Evolutionary conservation across 2,797 vertebrate species (phyloP).

Genomic region (Synaphobranchus kaupii): DNA sequence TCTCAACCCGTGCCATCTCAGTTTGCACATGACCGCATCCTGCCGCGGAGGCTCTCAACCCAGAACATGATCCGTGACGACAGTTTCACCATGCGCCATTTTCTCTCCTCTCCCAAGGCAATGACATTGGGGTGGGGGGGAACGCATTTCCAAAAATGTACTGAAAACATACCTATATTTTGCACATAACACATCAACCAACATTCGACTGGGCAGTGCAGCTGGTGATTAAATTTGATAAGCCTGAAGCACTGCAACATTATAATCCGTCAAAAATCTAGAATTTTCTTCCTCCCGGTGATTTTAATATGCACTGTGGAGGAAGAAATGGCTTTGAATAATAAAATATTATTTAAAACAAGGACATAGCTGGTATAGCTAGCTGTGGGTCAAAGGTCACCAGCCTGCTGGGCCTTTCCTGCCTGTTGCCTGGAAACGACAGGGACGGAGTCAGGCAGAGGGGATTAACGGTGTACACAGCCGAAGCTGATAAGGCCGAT

Average conservation of each 20-base stretch:
- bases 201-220: constrained; percentile 50
- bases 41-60: not conserved
- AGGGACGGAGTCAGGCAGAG: constrained; percentile 24
- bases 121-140: not conserved
- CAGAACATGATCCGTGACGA: not conserved
- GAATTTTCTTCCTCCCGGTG: constrained; percentile 35
- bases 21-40: not conserved
- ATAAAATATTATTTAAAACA: constrained; percentile 30
- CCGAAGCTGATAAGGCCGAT: constrained; percentile 42
- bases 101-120: not conserved
- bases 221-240: constrained; percentile 49
- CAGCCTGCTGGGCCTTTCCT: constrained; percentile 43
- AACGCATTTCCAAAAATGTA: constrained; percentile 33
- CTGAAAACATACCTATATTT: constrained; percentile 55
- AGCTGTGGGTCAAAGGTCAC: constrained; percentile 26
- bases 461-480: constrained; percentile 34
- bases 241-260: constrained; percentile 49
- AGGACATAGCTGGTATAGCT: constrained; percentile 39
- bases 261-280: constrained; percentile 44
- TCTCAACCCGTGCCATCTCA: not conserved
- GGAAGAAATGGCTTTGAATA: not conserved
- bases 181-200: constrained; percentile 52
- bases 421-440: constrained; percentile 55
- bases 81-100: not conserved
- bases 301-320: constrained; percentile 8